Percentiles rank a stretch among this genome's conserved stretches.
These are phyloP conservation scores for Smittia sp. DNA, from an alignment of 2,888 invertebrate species.

Conservation along the genomic window DNA sequence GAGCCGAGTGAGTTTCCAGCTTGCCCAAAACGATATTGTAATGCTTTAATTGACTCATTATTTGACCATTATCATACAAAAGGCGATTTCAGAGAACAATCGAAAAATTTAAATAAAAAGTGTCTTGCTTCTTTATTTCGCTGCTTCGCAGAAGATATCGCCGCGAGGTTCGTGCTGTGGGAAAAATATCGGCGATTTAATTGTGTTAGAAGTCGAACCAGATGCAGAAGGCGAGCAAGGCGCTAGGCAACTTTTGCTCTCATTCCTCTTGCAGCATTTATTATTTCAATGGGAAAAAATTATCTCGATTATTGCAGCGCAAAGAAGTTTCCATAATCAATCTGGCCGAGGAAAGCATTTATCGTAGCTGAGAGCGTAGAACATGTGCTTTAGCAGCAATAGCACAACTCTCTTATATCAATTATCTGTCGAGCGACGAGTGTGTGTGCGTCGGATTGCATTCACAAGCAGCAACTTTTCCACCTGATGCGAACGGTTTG, in stretches of 20 bases:
- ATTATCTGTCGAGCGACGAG: constrained; percentile 36
- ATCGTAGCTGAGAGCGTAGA: neutral
- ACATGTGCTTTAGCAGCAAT: constrained; percentile 35
- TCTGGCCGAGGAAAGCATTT: constrained; percentile 28
- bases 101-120: constrained; percentile 38
- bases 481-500: constrained; percentile 38
- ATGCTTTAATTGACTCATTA: constrained; percentile 36
- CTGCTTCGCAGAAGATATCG: constrained; percentile 16
- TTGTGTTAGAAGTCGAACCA: constrained; percentile 38
- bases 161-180: neutral
- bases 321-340: constrained; percentile 35
- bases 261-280: constrained; percentile 7
- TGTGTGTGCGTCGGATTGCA: constrained; percentile 23
- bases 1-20: neutral
- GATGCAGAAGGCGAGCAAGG: constrained; percentile 34
- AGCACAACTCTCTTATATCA: constrained; percentile 29
- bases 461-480: constrained; percentile 28
- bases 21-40: neutral
- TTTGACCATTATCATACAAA: constrained; percentile 35
- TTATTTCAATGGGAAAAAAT: constrained; percentile 23
- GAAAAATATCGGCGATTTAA: constrained; percentile 40
- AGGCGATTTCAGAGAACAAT: constrained; percentile 38
- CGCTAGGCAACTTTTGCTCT: constrained; percentile 37
- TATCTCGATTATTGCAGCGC: constrained; percentile 34
- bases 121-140: constrained; percentile 30